A percentile compares a stretch with the other conserved stretches of the same genome.
Evolutionary conservation across 2,113 vertebrate species (phyloP).

Genomic region (Poeciliopsis occidentalis): DNA sequence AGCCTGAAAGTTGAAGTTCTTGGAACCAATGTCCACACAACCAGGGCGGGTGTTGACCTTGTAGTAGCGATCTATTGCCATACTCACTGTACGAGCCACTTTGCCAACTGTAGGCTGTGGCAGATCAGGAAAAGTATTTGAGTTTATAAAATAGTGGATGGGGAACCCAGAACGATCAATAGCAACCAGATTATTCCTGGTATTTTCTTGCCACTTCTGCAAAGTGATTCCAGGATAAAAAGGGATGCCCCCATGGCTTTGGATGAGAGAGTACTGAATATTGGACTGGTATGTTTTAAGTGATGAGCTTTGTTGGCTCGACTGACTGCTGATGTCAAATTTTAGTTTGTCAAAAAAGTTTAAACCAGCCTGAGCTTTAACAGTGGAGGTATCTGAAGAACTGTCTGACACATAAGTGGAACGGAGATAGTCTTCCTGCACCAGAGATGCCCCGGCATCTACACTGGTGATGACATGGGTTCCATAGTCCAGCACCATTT

Average conservation of each 20-base stretch:
- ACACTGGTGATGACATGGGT: conserved; percentile 86
- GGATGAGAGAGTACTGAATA: conserved; percentile 83
- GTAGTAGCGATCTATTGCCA: conserved; percentile 85
- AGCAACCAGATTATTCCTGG: conserved; percentile 87
- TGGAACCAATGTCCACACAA: conserved; percentile 79
- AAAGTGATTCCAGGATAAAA: conserved; percentile 93
- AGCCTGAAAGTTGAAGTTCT: conserved; percentile 92
- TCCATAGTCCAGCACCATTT: conserved; percentile 87
- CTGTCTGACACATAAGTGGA: conserved; percentile 80
- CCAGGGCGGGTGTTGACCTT: conserved; percentile 86
- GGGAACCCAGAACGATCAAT: conserved; percentile 88
- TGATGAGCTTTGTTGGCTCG: conserved; percentile 28
- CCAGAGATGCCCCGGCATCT: conserved; percentile 81
- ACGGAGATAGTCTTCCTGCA: conserved; percentile 88
- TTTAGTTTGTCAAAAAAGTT: conserved; percentile 82
- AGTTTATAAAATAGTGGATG: conserved; percentile 83
- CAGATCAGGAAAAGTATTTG: conserved; percentile 79
- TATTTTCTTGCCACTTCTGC: conserved; percentile 88
- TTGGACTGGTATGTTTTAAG: conserved; percentile 82
- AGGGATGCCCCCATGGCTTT: conserved; percentile 82
- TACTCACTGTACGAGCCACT: conserved; percentile 73
- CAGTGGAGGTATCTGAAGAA: conserved; percentile 22
- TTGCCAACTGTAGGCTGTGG: conserved; percentile 82
- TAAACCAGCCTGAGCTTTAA: conserved; percentile 75
- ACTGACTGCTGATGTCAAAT: conserved; percentile 52